Evolutionary conservation across 2,797 vertebrate species (phyloP).

Genomic region (Hyperoplus lanceolatus): DNA sequence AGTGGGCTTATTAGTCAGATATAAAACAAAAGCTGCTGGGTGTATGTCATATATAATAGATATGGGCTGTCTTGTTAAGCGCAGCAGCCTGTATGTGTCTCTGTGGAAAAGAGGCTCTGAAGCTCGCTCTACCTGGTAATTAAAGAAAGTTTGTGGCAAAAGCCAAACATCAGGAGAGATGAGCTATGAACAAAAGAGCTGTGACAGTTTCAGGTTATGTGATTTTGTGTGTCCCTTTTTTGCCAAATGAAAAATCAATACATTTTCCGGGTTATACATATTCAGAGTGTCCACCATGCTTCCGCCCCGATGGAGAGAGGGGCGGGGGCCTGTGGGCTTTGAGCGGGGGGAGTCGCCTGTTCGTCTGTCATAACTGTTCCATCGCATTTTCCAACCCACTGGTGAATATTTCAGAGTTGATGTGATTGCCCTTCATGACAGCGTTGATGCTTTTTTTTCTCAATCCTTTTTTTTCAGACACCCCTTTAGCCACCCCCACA

Average conservation of each 20-base stretch:
- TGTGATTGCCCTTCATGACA: slow-evolving; percentile 97
- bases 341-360: slow-evolving; percentile 86
- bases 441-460: slow-evolving; percentile 68
- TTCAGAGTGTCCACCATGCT: slow-evolving; percentile 93
- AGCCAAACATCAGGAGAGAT: slow-evolving; percentile 90
- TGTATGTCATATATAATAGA: slow-evolving; percentile 86
- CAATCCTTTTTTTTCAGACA: slow-evolving; percentile 60
- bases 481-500: slow-evolving; percentile 64
- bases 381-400: slow-evolving; percentile 96
- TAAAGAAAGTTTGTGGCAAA: slow-evolving; percentile 94
- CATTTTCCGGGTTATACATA: slow-evolving; percentile 97
- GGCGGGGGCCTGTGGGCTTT: slow-evolving; percentile 74
- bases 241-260: slow-evolving; percentile 99
- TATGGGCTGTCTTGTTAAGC: slow-evolving; percentile 84
- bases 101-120: slow-evolving; percentile 76
- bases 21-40: slow-evolving; percentile 83
- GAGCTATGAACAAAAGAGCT: slow-evolving; percentile 98
- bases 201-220: slow-evolving; percentile 99
- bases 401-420: slow-evolving; percentile 99
- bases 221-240: slow-evolving; percentile 89
- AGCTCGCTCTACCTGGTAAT: slow-evolving; percentile 89
- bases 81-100: slow-evolving; percentile 80
- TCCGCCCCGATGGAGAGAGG: slow-evolving; percentile 89
- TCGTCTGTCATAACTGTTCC: slow-evolving; percentile 94
- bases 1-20: slow-evolving; percentile 80